Evolutionary conservation across 37 sponge, comb jelly and placozoan species (phyloP), one percentile per base, ranked within the genome.

Genomic region (Ephydatia muelleri): DNA sequence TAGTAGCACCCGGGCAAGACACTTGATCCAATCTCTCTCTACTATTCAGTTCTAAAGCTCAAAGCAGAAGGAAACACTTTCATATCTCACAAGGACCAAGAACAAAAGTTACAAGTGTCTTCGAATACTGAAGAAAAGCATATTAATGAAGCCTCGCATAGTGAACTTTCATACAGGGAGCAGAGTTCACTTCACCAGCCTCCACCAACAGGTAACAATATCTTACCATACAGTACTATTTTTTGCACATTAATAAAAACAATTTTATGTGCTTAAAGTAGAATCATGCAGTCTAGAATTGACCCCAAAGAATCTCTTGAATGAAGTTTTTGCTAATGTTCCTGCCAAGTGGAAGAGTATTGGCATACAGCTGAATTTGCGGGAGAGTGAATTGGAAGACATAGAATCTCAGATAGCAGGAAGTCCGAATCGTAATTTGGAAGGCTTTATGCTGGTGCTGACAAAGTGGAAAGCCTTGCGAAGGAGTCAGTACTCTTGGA

Each of bases 371-470:
- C 16, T 57, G 16, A 21, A 11, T 57, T 57, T 57, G 57, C 57
- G 9, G 57, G 57, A 57, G 1, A 57, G 16, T 57, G 57, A 57
- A 57, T 21, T 57, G 19, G 16, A 4, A 5, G 19, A 57, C 16
- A 57, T 57, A 57, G 57, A 57, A 21, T 57, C 57, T 19, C 19
- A 57, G 57, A 57, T 21, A 16, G 57, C 57, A 57, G 57, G 57
- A 21, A 57, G 1, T 14, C 57, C 57, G 16, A 11, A 57, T 14
- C 57, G 57, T 33, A 33, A 71, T 33, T n/a, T 32, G 22, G 25
- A 35, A 4, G 32, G 73, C 26, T 83, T 74, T 36, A 33, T 65
- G 14, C n/a, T 37, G 28, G 83, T 83, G 36, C 74, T 83, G 35
- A 12, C 37, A 49, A 36, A 47, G 35, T 83, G 83, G 83, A 49